These are phyloP conservation scores for Falco naumanni DNA, from an alignment of 2,797 vertebrate species.

Conservation along the genomic window DNA sequence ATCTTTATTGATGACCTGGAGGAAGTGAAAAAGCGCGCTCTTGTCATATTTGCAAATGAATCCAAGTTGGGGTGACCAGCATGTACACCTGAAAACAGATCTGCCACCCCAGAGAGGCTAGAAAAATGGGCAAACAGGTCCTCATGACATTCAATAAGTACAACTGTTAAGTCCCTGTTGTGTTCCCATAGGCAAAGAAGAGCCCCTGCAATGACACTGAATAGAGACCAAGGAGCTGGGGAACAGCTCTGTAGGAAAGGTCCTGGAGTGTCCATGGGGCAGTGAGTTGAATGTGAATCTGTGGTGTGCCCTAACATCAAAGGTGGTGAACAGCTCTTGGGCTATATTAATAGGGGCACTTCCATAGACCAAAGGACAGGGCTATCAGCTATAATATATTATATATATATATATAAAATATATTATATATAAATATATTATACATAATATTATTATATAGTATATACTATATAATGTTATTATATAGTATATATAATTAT, in stretches of 20 bases:
- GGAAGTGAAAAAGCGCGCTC: background rate
- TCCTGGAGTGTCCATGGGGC: background rate
- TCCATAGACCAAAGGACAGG: background rate
- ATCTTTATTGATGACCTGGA: background rate
- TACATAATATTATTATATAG: no score
- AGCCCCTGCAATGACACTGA: background rate
- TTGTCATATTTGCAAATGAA: background rate
- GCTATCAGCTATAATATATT: background rate
- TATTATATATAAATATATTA: no score
- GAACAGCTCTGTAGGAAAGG: background rate
- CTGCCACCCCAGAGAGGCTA: background rate
- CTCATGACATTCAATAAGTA: background rate
- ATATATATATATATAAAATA: no score
- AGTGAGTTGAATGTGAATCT: background rate
- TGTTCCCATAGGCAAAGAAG: background rate
- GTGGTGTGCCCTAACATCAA: background rate
- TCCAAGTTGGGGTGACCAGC: background rate
- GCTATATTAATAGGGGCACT: background rate
- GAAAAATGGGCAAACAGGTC: background rate
- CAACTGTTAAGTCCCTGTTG: background rate
- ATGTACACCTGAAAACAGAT: background rate
- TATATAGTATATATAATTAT: no score
- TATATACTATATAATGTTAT: no score
- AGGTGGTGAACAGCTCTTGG: background rate
- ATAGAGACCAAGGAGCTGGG: background rate